A percentile compares a stretch with the other conserved stretches of the same genome.
phyloP scores from a whole-genome alignment of 1,140 invertebrate species.

The Penaeus japonicus region DNA sequence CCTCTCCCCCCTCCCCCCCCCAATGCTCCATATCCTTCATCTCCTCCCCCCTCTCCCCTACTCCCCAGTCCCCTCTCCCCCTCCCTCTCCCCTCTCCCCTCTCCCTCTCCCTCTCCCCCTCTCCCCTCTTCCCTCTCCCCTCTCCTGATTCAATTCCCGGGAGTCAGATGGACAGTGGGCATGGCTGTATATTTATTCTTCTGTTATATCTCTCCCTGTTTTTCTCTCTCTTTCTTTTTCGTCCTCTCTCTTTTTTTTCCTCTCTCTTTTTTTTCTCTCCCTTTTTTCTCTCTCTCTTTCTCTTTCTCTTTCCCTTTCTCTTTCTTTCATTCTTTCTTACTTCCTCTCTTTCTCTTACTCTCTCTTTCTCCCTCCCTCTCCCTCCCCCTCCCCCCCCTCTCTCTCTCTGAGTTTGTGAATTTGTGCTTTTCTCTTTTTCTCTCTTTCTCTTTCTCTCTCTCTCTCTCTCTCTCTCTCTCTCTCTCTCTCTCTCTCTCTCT shows the following conservation, averaged over 20 bases:
- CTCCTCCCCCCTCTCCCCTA: too few relatives aligned
- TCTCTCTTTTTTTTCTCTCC: not conserved
- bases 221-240: too few relatives aligned
- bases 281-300: not conserved
- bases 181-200: too few relatives aligned
- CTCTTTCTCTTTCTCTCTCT: not conserved
- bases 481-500: too few relatives aligned
- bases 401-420: not conserved
- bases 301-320: not conserved
- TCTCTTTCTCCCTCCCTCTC: not conserved
- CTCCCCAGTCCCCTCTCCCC: not conserved
- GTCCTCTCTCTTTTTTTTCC: not conserved
- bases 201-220: too few relatives aligned
- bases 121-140: too few relatives aligned
- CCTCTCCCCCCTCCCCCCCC: too few relatives aligned
- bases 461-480: not conserved
- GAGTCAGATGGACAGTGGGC: too few relatives aligned
- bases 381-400: not conserved
- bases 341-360: not conserved
- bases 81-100: not conserved
- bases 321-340: not conserved
- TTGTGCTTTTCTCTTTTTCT: not conserved
- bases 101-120: too few relatives aligned
- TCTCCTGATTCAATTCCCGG: too few relatives aligned
- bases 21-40: too few relatives aligned